These are phyloP conservation scores for Batillaria attramentaria DNA, from an alignment of 1,140 invertebrate genomes.

Conservation along the genomic window DNA sequence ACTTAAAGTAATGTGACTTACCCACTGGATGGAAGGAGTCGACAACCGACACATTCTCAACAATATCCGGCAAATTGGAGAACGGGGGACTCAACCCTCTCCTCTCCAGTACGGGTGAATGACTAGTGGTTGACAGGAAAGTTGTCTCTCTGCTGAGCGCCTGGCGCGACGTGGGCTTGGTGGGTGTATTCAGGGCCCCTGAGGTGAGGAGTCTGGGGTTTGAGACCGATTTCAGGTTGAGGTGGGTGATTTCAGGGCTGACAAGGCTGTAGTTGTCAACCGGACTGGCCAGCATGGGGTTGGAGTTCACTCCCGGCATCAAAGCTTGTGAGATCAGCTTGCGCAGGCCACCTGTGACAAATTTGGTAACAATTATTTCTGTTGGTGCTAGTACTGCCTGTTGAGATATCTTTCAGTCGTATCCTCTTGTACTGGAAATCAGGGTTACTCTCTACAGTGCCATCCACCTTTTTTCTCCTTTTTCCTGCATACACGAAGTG, in stretches of 20 bases:
- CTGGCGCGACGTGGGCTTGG: constrained; percentile 12
- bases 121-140: constrained; percentile 25
- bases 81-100: background rate
- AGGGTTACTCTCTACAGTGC: too few species aligned
- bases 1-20: background rate
- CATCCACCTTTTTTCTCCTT: too few species aligned
- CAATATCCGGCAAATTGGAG: background rate
- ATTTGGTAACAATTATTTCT: background rate
- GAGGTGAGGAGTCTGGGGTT: constrained; percentile 60
- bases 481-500: too few species aligned
- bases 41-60: background rate
- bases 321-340: constrained; percentile 16
- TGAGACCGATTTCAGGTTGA: constrained; percentile 43
- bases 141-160: constrained; percentile 37
- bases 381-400: background rate
- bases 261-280: background rate
- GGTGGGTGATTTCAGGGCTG: background rate
- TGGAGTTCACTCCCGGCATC: constrained; percentile 9
- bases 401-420: too few species aligned
- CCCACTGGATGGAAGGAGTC: background rate
- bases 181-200: constrained; percentile 15
- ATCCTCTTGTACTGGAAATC: too few species aligned
- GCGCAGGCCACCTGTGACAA: constrained; percentile 8
- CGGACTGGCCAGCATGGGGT: constrained; percentile 3
- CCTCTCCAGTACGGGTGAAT: background rate